Conservation (phyloP, 2,888 invertebrate species). For the Carcina quercana region DNA sequence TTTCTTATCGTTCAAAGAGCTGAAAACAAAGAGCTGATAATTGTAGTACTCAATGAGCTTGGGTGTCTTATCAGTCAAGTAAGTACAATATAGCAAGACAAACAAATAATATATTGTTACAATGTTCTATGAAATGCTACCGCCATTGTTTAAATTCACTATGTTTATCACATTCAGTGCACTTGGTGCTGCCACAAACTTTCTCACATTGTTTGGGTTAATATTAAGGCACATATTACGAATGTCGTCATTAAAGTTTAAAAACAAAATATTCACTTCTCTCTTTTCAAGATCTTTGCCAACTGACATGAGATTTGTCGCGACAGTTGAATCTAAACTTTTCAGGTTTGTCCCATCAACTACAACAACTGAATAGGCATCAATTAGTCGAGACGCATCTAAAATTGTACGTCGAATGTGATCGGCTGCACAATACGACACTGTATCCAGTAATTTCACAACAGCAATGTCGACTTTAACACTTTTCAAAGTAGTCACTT, state of each 20-base stretch:
- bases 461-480: constrained; percentile 36
- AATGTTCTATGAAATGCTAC: background rate
- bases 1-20: too few relatives aligned
- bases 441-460: constrained; percentile 35
- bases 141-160: background rate
- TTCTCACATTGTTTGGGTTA: constrained; percentile 19
- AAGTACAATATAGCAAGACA: too few relatives aligned
- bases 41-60: too few relatives aligned
- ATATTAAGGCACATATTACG: constrained; percentile 24
- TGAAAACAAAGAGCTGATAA: too few relatives aligned
- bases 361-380: constrained; percentile 30
- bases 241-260: constrained; percentile 39
- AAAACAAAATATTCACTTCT: constrained; percentile 32
- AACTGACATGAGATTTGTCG: constrained; percentile 45
- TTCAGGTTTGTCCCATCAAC: constrained; percentile 46
- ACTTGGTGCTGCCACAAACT: constrained; percentile 22
- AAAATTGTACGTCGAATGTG: constrained; percentile 38
- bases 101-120: background rate
- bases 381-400: constrained; percentile 24
- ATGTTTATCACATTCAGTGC: constrained; percentile 13
- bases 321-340: constrained; percentile 52
- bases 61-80: too few relatives aligned
- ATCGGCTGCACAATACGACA: constrained; percentile 54
- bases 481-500: constrained; percentile 26
- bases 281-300: constrained; percentile 47